These are phyloP conservation scores for Euzetes globulus DNA, from an alignment of 2,888 invertebrate species.

Conservation along the genomic window DNA sequence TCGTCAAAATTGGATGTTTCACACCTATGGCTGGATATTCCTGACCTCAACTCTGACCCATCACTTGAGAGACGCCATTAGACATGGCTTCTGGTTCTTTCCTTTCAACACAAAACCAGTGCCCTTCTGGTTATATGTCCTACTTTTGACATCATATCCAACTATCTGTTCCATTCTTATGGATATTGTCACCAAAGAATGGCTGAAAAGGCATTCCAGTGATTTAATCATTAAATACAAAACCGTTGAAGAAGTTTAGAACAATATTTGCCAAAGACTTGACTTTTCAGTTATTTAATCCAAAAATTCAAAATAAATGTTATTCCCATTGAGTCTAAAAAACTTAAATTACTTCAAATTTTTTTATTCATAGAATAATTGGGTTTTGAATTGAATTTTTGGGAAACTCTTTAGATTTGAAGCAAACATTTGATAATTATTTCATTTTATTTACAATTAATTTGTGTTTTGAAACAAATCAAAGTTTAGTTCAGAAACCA, in stretches of 20 bases:
- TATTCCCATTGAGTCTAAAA: background rate
- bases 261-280: background rate
- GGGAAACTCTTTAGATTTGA: too few relatives aligned
- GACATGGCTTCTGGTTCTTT: constrained; percentile 28
- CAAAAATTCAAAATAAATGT: background rate
- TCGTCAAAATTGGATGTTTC: constrained; percentile 2
- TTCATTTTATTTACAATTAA: too few relatives aligned
- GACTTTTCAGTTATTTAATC: background rate
- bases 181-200: constrained; percentile 18
- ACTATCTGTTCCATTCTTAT: background rate
- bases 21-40: constrained; percentile 27
- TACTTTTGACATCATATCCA: background rate
- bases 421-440: too few relatives aligned
- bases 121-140: background rate
- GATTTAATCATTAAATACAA: background rate
- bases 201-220: background rate
- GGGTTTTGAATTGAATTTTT: too few relatives aligned
- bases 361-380: too few relatives aligned
- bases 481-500: too few relatives aligned
- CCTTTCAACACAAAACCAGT: constrained; percentile 24
- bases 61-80: constrained; percentile 25
- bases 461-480: too few relatives aligned
- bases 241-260: constrained; percentile 1
- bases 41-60: constrained; percentile 29
- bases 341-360: too few relatives aligned